Base-by-base conservation (phyloP, 1,140 invertebrate species). In the Teleogryllus occipitalis region DNA sequence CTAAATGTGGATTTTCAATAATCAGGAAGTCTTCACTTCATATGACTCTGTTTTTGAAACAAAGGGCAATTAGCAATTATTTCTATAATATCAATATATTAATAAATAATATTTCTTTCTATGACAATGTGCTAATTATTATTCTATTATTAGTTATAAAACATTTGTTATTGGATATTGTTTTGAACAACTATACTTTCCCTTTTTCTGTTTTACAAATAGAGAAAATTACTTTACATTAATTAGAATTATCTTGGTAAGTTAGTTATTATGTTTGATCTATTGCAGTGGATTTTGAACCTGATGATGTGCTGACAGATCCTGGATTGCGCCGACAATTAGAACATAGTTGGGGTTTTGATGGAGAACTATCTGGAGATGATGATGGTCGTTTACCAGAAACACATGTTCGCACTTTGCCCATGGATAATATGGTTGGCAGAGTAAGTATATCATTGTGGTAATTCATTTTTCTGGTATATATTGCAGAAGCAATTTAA, bases 321-420 rank as follows among this genome's bases (percentile, higher is more conserved):
- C 86, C 86, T 54, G 85, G 85, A 74, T 81, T 87, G 39, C 83
- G 83, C 47, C 86, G 85, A 47, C 86, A 87, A 81, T 81, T 87
- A 27, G 48, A 86, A 47, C 85, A 85, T 39, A 83, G 84, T 18
- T 87, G 87, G 87, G 87, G 86, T 85, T 14, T 22, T 47, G 49
- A 75, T 54, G 54, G 46, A 8, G 65, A 73, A 5, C 14, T 8
- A 21, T 21, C 39, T 18, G 84, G 85, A 79, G 82, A 82, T 22
- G 83, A 85, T 77, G 86, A 85, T 27, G 86, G 86, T 72, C 87
- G 86, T 82, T 82, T 87, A 80, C 85, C 87, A 0, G 85, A 87
- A 79, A 87, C 86, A 7, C 86, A 85, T 79, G 82, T 87, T 39
- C 86, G 86, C 82, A 87, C 87, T 80, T 83, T 87, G 15, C 87